A percentile compares a stretch with the other conserved stretches of the same genome.
phyloP scores from a whole-genome alignment of 92 coral and sea anemone genomes.

The Desmophyllum pertusum region DNA sequence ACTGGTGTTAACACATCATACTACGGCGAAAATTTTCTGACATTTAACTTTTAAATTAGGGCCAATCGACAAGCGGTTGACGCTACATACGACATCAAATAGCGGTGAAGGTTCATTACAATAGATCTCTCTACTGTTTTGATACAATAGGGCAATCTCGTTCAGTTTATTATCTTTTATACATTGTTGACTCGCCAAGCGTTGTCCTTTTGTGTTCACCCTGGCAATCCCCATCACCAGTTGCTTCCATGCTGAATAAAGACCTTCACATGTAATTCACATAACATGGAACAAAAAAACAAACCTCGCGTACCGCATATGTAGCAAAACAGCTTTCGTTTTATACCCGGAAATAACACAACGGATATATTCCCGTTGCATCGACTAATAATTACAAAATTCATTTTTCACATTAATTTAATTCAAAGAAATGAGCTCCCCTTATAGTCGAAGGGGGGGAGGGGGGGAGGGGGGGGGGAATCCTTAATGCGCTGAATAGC shows the following conservation, averaged over 20 bases:
- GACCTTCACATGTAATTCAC: not conserved
- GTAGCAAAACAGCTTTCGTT: conserved; percentile 12
- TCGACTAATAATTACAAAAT: not conserved
- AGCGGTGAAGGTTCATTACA: conserved; percentile 30
- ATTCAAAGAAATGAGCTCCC: conserved; percentile 6
- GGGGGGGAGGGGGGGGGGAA: too few relatives aligned
- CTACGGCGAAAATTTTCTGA: conserved; percentile 11
- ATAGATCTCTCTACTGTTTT: conserved; percentile 18
- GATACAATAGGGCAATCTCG: conserved; percentile 73
- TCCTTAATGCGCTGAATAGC: not conserved
- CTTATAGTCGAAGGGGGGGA: not conserved
- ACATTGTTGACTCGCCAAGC: conserved; percentile 64
- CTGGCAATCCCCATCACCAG: conserved; percentile 8
- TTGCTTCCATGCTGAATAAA: not conserved
- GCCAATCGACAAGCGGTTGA: conserved; percentile 14
- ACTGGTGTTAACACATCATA: not conserved
- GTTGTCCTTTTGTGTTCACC: conserved; percentile 58
- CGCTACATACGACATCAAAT: conserved; percentile 31
- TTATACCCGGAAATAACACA: conserved; percentile 17
- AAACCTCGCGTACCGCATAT: not conserved
- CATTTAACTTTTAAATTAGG: conserved; percentile 15
- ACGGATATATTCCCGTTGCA: not conserved
- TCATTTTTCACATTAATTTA: not conserved
- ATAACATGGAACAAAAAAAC: not conserved
- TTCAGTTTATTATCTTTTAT: conserved; percentile 65